These are phyloP conservation scores for Pungitius pungitius DNA, from an alignment of 2,113 vertebrate species.

Conservation along the genomic window DNA sequence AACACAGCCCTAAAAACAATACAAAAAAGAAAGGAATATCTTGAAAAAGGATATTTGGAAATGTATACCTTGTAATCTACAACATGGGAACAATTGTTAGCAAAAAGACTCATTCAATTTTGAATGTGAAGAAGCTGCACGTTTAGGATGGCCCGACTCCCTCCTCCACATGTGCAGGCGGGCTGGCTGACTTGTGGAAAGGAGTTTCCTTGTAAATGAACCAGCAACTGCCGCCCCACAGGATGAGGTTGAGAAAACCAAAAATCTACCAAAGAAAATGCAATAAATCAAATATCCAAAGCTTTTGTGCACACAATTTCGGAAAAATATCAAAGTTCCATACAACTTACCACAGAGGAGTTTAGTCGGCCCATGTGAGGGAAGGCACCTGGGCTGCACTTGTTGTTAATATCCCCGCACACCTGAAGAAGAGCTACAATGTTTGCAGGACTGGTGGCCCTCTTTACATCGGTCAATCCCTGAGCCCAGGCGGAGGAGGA, in stretches of 20 bases:
- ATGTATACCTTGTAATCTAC: neutral
- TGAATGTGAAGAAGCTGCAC: constrained; percentile 12
- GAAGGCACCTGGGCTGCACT: constrained; percentile 78
- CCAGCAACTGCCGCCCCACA: constrained; percentile 97
- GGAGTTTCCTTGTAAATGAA: constrained; percentile 95
- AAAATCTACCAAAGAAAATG: constrained; percentile 82
- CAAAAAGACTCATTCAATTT: constrained; percentile 30
- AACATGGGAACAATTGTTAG: constrained; percentile 22
- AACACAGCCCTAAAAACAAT: neutral
- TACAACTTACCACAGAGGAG: constrained; percentile 89
- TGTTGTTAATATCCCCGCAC: constrained; percentile 59
- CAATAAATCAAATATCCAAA: neutral
- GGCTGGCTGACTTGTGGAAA: constrained; percentile 83
- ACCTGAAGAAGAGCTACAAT: constrained; percentile 62
- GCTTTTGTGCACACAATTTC: neutral
- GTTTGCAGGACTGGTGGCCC: constrained; percentile 78
- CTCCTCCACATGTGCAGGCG: constrained; percentile 78
- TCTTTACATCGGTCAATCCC: constrained; percentile 89
- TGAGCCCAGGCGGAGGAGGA: constrained; percentile 94
- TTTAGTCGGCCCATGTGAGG: constrained; percentile 91
- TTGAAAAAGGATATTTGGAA: constrained; percentile 8
- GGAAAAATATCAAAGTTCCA: neutral
- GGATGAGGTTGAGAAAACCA: constrained; percentile 92
- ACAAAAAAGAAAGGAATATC: constrained; percentile 7
- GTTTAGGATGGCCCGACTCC: constrained; percentile 58